These are phyloP conservation scores for Dilophus febrilis DNA, from an alignment of 2,888 invertebrate species.

Conservation along the genomic window DNA sequence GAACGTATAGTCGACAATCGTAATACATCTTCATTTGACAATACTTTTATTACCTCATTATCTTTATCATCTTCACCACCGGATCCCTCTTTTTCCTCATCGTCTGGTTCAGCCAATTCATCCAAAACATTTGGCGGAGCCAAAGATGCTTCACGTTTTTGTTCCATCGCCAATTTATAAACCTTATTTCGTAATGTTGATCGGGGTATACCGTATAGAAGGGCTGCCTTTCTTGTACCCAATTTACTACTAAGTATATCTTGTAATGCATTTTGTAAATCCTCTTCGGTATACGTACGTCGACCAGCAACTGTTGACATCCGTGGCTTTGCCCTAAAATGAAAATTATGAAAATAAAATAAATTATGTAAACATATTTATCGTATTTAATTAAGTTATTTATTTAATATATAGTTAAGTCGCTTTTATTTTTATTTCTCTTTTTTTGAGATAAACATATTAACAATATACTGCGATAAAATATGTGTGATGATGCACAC, in stretches of 20 bases:
- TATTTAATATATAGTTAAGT: too few relatives aligned
- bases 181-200: constrained; percentile 94
- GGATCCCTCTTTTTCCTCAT: constrained; percentile 33
- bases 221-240: constrained; percentile 83
- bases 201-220: constrained; percentile 90
- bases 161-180: constrained; percentile 61
- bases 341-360: constrained; percentile 8
- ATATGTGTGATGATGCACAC: too few relatives aligned
- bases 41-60: constrained; percentile 34
- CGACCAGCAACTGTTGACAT: constrained; percentile 47
- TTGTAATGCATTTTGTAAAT: constrained; percentile 80
- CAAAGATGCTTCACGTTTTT: constrained; percentile 41
- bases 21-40: constrained; percentile 40
- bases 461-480: too few relatives aligned
- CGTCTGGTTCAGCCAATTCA: constrained; percentile 17
- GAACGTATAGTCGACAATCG: constrained; percentile 30
- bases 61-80: constrained; percentile 28
- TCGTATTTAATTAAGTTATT: too few relatives aligned
- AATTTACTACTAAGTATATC: constrained; percentile 87
- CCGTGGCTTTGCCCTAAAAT: constrained; percentile 49
- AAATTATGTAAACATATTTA: background rate
- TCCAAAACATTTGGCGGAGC: constrained; percentile 14
- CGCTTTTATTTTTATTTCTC: background rate
- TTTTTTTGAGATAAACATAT: too few relatives aligned
- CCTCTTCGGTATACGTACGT: constrained; percentile 87